Percentiles rank a stretch among this genome's conserved stretches.
phyloP scores from a whole-genome alignment of 2,888 invertebrate species.

The Macrosoma leucophasiata region DNA sequence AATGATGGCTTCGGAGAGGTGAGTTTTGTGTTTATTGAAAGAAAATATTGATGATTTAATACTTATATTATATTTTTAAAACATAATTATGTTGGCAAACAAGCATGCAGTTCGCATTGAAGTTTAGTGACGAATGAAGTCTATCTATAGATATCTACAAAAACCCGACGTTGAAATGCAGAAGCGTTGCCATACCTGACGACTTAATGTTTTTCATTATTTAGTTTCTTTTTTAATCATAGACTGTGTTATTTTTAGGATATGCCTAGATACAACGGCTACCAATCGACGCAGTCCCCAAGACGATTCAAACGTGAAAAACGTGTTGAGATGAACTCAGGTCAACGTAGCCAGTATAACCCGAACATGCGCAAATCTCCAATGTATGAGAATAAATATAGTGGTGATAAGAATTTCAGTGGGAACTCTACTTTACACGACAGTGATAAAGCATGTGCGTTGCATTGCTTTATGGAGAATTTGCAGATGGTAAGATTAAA shows the following conservation, averaged over 20 bases:
- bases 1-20: constrained; percentile 46
- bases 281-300: constrained; percentile 37
- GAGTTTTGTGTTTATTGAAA: no score
- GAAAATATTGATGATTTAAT: no score
- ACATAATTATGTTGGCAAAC: no score
- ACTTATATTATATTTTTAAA: no score
- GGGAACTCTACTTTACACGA: constrained; percentile 40
- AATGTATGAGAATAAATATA: constrained; percentile 35
- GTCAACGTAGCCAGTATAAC: constrained; percentile 63
- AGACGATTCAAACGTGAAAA: constrained; percentile 51
- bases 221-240: neutral
- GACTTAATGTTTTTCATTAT: no score
- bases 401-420: constrained; percentile 40
- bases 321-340: constrained; percentile 48
- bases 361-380: constrained; percentile 45
- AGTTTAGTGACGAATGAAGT: no score
- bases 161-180: no score
- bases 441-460: constrained; percentile 68
- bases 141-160: no score
- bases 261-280: constrained; percentile 35
- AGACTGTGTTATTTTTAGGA: constrained; percentile 29
- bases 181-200: no score
- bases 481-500: constrained; percentile 79
- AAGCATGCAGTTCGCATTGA: no score
- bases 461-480: constrained; percentile 82